phyloP scores from a whole-genome alignment of 2,113 vertebrate species.

The Daboia siamensis region DNA sequence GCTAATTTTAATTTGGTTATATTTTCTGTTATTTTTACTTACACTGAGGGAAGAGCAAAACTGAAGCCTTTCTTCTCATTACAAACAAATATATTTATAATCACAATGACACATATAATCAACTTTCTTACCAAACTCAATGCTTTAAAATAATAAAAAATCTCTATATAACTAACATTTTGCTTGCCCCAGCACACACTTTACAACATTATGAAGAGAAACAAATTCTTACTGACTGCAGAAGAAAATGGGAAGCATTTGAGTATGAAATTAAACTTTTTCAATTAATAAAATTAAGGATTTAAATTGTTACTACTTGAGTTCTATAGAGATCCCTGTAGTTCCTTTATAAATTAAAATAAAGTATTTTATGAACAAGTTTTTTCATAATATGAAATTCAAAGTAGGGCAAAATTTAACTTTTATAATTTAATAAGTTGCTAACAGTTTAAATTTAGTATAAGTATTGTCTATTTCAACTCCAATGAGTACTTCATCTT shows the following conservation, averaged over 20 bases:
- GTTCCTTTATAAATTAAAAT: neutral
- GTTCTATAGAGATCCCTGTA: neutral
- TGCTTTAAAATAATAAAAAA: neutral
- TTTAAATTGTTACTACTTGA: neutral
- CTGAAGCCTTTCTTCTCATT: neutral
- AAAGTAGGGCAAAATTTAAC: neutral
- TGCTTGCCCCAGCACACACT: neutral
- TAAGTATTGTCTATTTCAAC: neutral
- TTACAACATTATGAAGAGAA: neutral
- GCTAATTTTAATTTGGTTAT: neutral
- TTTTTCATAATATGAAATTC: neutral
- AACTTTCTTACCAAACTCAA: neutral
- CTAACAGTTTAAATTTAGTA: neutral
- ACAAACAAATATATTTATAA: neutral
- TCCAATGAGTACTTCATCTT: neutral
- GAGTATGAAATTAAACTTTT: neutral
- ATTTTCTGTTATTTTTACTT: neutral
- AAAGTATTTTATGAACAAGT: conserved; percentile 1
- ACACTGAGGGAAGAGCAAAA: neutral
- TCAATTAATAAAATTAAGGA: neutral
- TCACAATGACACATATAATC: neutral
- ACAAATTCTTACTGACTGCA: neutral
- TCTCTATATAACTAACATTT: neutral
- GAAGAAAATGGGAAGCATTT: neutral
- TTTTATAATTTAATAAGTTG: neutral